phyloP scores from a whole-genome alignment of 2,113 vertebrate species.

The Talpa occidentalis region DNA sequence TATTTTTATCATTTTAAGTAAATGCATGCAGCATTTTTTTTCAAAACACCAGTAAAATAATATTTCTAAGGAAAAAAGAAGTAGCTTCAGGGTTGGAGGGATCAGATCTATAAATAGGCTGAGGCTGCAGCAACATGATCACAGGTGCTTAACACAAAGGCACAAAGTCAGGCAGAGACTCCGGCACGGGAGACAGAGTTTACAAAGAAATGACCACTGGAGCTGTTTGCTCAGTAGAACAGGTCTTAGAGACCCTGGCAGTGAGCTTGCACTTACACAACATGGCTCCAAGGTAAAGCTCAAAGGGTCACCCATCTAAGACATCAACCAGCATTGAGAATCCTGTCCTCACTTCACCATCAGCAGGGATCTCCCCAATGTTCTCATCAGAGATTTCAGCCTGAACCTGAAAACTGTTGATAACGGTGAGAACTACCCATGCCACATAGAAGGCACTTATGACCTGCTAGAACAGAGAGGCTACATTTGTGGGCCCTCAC shows the following conservation, averaged over 20 bases:
- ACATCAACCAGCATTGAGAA: neutral
- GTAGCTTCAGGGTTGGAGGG: neutral
- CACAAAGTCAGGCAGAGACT: neutral
- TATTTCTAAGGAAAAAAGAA: neutral
- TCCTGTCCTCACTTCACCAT: neutral
- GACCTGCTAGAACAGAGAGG: neutral
- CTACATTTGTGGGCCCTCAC: fast-evolving
- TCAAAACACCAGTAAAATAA: neutral
- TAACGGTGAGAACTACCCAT: neutral
- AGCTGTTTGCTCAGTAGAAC: neutral
- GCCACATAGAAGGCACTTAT: too few species aligned
- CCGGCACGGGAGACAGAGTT: neutral
- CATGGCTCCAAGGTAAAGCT: too few species aligned
- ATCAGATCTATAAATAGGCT: neutral
- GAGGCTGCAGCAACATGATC: neutral
- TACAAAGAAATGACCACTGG: neutral
- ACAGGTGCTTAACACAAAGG: neutral
- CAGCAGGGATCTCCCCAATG: neutral
- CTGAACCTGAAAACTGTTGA: neutral
- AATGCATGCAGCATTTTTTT: neutral
- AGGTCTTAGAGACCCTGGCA: too few species aligned
- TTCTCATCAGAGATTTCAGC: neutral
- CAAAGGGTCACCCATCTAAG: too few species aligned
- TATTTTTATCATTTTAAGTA: neutral
- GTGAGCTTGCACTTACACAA: too few species aligned